These are phyloP conservation scores for Melanostoma mellinum DNA, from an alignment of 2,888 invertebrate genomes.

Conservation along the genomic window DNA sequence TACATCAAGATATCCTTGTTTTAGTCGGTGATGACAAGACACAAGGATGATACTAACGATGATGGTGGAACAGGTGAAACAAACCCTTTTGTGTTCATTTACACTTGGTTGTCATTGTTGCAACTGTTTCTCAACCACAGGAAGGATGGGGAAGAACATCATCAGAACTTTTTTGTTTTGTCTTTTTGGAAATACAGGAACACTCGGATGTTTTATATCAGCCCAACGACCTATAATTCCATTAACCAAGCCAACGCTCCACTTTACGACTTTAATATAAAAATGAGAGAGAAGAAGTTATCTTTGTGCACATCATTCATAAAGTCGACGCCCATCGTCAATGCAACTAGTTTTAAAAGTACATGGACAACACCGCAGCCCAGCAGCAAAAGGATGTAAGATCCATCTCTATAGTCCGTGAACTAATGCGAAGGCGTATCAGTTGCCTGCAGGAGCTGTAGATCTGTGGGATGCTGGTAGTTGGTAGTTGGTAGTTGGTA, in stretches of 20 bases:
- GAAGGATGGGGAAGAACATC: conserved; percentile 2
- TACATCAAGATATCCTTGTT: conserved; percentile 71
- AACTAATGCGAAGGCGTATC: conserved; percentile 49
- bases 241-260: conserved; percentile 68
- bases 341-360: conserved; percentile 54
- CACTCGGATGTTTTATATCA: conserved; percentile 27
- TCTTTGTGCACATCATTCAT: conserved; percentile 39
- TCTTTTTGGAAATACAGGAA: conserved; percentile 22
- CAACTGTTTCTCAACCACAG: conserved; percentile 22
- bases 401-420: conserved; percentile 33
- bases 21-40: conserved; percentile 66
- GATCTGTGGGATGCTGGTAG: conserved; percentile 7
- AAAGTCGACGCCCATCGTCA: conserved; percentile 45
- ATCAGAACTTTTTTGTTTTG: conserved; percentile 32
- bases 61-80: conserved; percentile 58
- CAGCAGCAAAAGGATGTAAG: conserved; percentile 37
- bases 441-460: conserved; percentile 40
- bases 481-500: not conserved
- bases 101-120: conserved; percentile 51
- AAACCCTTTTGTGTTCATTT: conserved; percentile 46
- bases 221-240: conserved; percentile 71
- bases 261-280: conserved; percentile 65
- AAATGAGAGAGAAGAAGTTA: conserved; percentile 29
- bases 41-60: conserved; percentile 32
- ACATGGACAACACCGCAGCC: conserved; percentile 15